phyloP scores from a whole-genome alignment of 1,140 invertebrate genomes.

The Paracyclopina nana region DNA sequence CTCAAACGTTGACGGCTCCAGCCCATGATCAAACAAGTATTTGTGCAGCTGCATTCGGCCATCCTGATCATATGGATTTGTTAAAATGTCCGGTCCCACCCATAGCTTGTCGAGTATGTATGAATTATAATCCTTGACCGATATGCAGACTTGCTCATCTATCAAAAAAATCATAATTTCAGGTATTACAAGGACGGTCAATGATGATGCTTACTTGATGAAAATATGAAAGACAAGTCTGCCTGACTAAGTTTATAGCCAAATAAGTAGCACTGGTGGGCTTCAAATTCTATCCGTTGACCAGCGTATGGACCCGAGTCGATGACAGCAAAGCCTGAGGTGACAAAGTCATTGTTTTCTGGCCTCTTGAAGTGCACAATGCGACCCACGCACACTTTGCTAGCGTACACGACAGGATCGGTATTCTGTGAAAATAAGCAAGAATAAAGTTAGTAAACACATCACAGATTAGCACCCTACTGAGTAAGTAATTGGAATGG shows the following conservation, averaged over 20 bases:
- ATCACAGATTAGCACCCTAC: background rate
- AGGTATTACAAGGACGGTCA: background rate
- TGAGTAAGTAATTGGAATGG: background rate
- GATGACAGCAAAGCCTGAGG: slow-evolving; percentile 12
- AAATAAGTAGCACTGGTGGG: slow-evolving; percentile 5
- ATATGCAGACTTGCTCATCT: slow-evolving; percentile 11
- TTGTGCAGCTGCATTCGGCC: background rate
- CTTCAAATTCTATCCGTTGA: slow-evolving; percentile 16
- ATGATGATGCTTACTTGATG: background rate
- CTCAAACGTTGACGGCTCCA: background rate
- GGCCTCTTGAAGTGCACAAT: background rate
- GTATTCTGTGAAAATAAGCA: too few species aligned
- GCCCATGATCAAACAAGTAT: background rate
- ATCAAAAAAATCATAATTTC: background rate
- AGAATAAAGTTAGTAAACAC: background rate
- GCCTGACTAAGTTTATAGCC: slow-evolving; percentile 2
- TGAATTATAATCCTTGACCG: slow-evolving; percentile 12
- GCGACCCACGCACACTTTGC: too few species aligned
- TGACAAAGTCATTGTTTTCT: background rate
- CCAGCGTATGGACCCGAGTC: slow-evolving; percentile 7
- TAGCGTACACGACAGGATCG: too few species aligned
- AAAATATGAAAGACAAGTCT: background rate
- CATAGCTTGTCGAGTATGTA: slow-evolving; percentile 12
- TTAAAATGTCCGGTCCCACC: background rate
- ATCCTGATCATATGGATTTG: too few species aligned